Base-by-base conservation (phyloP, 2,797 vertebrate genomes). In the Argyrosomus regius region DNA sequence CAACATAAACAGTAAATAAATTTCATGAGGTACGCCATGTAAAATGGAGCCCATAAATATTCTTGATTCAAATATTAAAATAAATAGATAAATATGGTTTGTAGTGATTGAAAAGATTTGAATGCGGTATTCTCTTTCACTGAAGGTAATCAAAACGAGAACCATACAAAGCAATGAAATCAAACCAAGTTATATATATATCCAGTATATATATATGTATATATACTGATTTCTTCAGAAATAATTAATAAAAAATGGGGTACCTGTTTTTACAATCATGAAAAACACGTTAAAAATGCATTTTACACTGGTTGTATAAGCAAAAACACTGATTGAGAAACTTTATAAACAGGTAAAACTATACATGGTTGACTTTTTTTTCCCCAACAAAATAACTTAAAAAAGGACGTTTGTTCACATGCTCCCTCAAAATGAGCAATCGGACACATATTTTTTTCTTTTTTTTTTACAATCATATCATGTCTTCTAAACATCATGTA, bases 401-500 rank as follows among this genome's bases (percentile, higher is more conserved):
- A 94, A 94, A 91, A 88, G 82, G 75, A 92, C 88, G 81, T 91
- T 89, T 94, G 91, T 94, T 95, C 90, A 91, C 90, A 89, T 93
- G 93, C 94, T 94, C 93, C 89, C 93, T 94, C 91, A 92, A 92
- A 93, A 86, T 90, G 94, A 93, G 94, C 94, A 88, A 85, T 94
- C 90, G 11, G 93, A 91, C 88, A 86, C 61, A 71, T 89, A 67
- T 85, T 89, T 87, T 87, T 83, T 85, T 72, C 80, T 63, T 76
- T 83, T 91, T 80, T 89, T 91, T 95, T 96, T 97, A 98, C 97
- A 99, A 98, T 99, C 97, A 99, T 97, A 94, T 96, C 96, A 87
- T 95, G 96, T 97, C 96, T 96, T 96, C 96, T 96, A 97, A 97
- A 98, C 96, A 95, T 94, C 96, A 95, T 94, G 92, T 97, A 97